Conservation (phyloP, 1,140 invertebrate genomes). For the Macrostomum lignano region DNA sequence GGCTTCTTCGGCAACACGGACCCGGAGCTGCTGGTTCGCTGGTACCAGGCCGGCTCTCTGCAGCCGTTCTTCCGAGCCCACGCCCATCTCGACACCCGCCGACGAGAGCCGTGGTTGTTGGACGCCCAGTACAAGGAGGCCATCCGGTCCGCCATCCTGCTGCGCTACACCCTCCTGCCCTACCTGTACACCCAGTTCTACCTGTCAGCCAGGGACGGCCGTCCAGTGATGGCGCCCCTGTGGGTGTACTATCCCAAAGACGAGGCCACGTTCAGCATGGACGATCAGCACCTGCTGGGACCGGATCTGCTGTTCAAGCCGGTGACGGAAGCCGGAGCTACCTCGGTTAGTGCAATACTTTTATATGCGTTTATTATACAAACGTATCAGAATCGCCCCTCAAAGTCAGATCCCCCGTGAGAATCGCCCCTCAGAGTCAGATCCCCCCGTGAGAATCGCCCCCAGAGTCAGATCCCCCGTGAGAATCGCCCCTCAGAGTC, state of each 20-base stretch:
- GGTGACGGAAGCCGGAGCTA: no score
- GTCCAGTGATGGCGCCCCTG: constrained; percentile 60
- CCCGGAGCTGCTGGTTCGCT: constrained; percentile 51
- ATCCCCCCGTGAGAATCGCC: no score
- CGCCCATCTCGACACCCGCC: constrained; percentile 66
- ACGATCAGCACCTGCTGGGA: constrained; percentile 54
- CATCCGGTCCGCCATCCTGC: constrained; percentile 45
- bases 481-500: no score
- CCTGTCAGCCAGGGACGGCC: constrained; percentile 44
- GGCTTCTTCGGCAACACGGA: constrained; percentile 94
- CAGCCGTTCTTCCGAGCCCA: constrained; percentile 50
- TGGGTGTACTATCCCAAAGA: constrained; percentile 67
- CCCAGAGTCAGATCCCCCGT: no score
- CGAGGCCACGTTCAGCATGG: constrained; percentile 43
- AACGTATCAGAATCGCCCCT: no score
- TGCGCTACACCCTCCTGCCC: constrained; percentile 59
- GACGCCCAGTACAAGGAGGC: constrained; percentile 42
- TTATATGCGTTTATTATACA: no score
- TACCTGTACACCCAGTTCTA: constrained; percentile 79
- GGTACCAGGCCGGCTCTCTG: constrained; percentile 68
- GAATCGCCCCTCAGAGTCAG: no score
- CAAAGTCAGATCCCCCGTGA: no score
- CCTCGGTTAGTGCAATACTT: no score
- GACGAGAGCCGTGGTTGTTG: constrained; percentile 81
- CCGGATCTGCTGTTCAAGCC: constrained; percentile 50